A percentile compares a stretch with the other conserved stretches of the same genome.
phyloP scores from a whole-genome alignment of 1,140 invertebrate species.

The Lepidostoma basale region DNA sequence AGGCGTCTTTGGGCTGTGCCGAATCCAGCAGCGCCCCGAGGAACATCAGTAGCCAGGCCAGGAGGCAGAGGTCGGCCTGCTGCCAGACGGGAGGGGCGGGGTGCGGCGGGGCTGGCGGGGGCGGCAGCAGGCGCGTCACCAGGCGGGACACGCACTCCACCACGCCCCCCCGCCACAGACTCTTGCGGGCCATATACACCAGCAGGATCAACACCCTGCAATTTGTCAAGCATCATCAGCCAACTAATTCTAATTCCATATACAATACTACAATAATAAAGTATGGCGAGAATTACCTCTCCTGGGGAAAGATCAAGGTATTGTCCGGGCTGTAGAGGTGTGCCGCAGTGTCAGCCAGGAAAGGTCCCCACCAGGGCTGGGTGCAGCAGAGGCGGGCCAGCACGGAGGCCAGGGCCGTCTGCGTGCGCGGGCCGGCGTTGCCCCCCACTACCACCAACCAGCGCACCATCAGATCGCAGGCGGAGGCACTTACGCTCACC shows the following conservation, averaged over 20 bases:
- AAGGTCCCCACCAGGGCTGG: constrained; percentile 87
- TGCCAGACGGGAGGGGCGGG: constrained; percentile 46
- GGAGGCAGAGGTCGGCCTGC: constrained; percentile 67
- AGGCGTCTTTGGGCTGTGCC: constrained; percentile 57
- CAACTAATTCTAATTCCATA: background rate
- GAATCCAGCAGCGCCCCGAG: constrained; percentile 77
- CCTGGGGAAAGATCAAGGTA: constrained; percentile 80
- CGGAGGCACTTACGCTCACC: constrained; percentile 30
- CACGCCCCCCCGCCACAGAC: constrained; percentile 59
- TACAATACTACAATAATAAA: background rate
- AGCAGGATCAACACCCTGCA: constrained; percentile 84
- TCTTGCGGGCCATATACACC: constrained; percentile 85
- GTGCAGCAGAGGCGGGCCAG: constrained; percentile 79
- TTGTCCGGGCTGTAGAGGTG: constrained; percentile 80
- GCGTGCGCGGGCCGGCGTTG: constrained; percentile 62
- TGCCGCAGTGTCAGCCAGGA: constrained; percentile 80
- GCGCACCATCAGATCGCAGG: constrained; percentile 34
- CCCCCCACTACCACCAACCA: constrained; percentile 55
- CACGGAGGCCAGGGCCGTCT: constrained; percentile 76
- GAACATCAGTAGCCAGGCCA: constrained; percentile 82
- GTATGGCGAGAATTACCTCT: constrained; percentile 66
- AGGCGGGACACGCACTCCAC: constrained; percentile 57
- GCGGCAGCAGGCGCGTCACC: constrained; percentile 56
- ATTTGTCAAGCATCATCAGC: background rate
- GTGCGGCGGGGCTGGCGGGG: constrained; percentile 47